Percentiles rank a stretch among this genome's conserved stretches.
Evolutionary conservation across 2,888 invertebrate genomes (phyloP).

Genomic region (Drosophila yooni): DNA sequence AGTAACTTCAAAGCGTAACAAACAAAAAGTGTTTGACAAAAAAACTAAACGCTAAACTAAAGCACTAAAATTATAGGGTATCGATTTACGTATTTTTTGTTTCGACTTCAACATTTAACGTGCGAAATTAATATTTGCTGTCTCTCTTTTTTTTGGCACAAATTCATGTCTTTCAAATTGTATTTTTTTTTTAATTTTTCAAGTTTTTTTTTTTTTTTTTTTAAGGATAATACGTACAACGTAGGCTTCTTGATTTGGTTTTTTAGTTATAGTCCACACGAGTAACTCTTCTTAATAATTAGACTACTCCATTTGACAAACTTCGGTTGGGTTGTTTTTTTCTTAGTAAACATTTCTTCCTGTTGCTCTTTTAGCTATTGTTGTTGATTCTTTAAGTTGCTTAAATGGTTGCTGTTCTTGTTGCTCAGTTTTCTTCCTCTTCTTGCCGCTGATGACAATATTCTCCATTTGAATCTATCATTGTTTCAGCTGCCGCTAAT

Average conservation of each 20-base stretch:
- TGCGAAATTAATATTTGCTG: constrained; percentile 58
- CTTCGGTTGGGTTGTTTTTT: constrained; percentile 24
- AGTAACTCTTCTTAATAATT: constrained; percentile 58
- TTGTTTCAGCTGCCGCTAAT: constrained; percentile 86
- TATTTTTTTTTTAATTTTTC: constrained; percentile 17
- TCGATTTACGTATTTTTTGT: constrained; percentile 24
- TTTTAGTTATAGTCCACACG: constrained; percentile 59
- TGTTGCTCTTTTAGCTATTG: constrained; percentile 54
- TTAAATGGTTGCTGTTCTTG: constrained; percentile 10
- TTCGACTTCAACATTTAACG: constrained; percentile 69
- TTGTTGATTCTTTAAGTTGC: constrained; percentile 25
- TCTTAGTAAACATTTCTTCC: constrained; percentile 33
- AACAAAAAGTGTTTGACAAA: constrained; percentile 60
- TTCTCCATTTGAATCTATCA: neutral
- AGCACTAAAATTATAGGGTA: constrained; percentile 48
- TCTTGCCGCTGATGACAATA: constrained; percentile 6
- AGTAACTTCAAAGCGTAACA: constrained; percentile 62
- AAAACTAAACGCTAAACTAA: constrained; percentile 59
- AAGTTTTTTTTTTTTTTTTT: constrained; percentile 12
- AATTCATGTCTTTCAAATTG: constrained; percentile 64
- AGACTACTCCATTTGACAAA: constrained; percentile 78
- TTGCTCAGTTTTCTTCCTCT: constrained; percentile 13
- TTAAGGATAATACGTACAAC: constrained; percentile 66
- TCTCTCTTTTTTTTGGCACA: constrained; percentile 72
- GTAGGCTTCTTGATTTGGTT: constrained; percentile 63